Percentiles rank a stretch among this genome's conserved stretches.
Conservation (phyloP, 2,888 invertebrate species). For the Brachypalpus laphriformis region DNA sequence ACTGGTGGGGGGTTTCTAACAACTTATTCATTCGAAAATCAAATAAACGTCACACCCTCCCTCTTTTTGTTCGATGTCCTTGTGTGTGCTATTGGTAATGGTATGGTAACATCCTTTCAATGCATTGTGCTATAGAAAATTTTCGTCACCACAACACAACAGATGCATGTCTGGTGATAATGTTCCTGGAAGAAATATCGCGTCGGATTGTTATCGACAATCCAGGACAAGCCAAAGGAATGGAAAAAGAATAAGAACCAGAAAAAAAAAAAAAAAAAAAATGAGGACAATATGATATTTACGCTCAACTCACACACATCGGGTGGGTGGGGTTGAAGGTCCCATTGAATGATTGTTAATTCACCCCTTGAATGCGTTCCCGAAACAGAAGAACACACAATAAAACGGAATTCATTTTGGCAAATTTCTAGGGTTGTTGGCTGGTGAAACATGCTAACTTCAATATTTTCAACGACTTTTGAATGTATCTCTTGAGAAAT, state of each 20-base stretch:
- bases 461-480: slow-evolving; percentile 54
- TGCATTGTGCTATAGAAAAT: slow-evolving; percentile 36
- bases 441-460: slow-evolving; percentile 47
- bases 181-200: slow-evolving; percentile 35
- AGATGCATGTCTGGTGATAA: slow-evolving; percentile 68
- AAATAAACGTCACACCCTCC: slow-evolving; percentile 71
- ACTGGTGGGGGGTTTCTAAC: slow-evolving; percentile 12
- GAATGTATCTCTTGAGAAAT: slow-evolving; percentile 67
- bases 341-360: slow-evolving; percentile 69
- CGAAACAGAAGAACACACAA: neutral
- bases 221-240: slow-evolving; percentile 9
- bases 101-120: slow-evolving; percentile 40
- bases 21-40: slow-evolving; percentile 70
- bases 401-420: slow-evolving; percentile 35
- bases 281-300: slow-evolving; percentile 43
- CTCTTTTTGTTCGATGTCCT: slow-evolving; percentile 41
- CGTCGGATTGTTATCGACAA: slow-evolving; percentile 52
- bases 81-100: no score
- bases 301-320: slow-evolving; percentile 9
- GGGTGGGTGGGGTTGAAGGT: slow-evolving; percentile 51
- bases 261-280: slow-evolving; percentile 7
- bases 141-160: slow-evolving; percentile 70
- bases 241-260: neutral
- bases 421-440: slow-evolving; percentile 65
- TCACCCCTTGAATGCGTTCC: slow-evolving; percentile 62